Percentiles rank a stretch among this genome's conserved stretches.
Conservation (phyloP, 1,140 invertebrate species). For the Olivierus martensii region DNA sequence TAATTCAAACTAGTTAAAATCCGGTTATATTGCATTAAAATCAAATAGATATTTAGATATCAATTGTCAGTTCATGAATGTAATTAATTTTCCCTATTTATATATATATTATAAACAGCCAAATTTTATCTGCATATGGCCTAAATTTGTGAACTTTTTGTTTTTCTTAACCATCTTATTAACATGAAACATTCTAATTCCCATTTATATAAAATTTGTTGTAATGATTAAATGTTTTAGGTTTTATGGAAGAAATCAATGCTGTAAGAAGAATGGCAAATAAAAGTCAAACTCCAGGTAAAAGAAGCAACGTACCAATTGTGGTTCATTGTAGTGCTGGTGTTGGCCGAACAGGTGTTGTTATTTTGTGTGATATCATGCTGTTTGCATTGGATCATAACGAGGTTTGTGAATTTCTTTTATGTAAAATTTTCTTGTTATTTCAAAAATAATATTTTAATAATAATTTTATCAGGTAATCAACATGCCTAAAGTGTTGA, state of each 20-base stretch:
- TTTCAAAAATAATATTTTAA: background rate
- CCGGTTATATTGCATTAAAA: too few relatives aligned
- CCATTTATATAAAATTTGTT: conserved; percentile 1
- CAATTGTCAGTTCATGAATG: too few relatives aligned
- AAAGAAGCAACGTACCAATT: conserved; percentile 50
- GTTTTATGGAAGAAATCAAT: conserved; percentile 70
- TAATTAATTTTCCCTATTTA: too few relatives aligned
- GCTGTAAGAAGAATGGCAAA: conserved; percentile 48
- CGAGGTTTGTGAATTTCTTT: conserved; percentile 3
- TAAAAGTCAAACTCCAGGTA: conserved; percentile 37
- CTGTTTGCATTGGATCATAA: conserved; percentile 64
- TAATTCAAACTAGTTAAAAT: too few relatives aligned
- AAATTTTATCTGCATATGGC: too few relatives aligned
- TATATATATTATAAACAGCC: too few relatives aligned
- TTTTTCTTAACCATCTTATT: too few relatives aligned
- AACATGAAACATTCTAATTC: background rate
- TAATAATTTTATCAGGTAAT: conserved; percentile 40
- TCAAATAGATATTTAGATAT: too few relatives aligned
- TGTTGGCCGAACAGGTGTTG: conserved; percentile 53
- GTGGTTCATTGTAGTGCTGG: conserved; percentile 54
- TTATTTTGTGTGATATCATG: conserved; percentile 62
- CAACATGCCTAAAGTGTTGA: conserved; percentile 58
- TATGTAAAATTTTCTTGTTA: background rate
- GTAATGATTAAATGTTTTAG: conserved; percentile 26
- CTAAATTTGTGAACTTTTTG: too few relatives aligned